A percentile compares a stretch with the other conserved stretches of the same genome.
These are phyloP conservation scores for Onychorhynchus coronatus DNA, from an alignment of 2,113 vertebrate species.

Conservation along the genomic window DNA sequence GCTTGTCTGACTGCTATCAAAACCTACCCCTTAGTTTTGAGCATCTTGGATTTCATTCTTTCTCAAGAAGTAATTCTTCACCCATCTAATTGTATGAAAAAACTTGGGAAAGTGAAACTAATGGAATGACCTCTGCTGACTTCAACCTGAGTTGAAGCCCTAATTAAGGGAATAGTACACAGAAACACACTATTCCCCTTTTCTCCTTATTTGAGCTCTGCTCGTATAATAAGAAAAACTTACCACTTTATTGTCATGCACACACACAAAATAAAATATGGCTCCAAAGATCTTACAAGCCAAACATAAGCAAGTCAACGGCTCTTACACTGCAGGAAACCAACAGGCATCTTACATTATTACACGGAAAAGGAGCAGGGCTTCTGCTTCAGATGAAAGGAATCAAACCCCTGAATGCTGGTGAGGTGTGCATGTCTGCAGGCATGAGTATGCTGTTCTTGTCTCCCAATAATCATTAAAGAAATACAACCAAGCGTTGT, in stretches of 20 bases:
- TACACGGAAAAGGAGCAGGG: not conserved
- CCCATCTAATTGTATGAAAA: not conserved
- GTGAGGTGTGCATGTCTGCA: not conserved
- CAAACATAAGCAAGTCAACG: not conserved
- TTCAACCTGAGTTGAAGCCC: not conserved
- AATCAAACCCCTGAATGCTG: not conserved
- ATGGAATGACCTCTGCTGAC: constrained; percentile 2
- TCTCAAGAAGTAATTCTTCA: not conserved
- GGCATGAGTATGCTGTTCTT: not conserved
- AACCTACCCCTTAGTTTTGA: not conserved
- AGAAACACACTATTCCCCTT: not conserved
- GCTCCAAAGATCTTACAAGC: not conserved
- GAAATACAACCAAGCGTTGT: not conserved
- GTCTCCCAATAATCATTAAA: not conserved
- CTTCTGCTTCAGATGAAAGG: constrained; percentile 36
- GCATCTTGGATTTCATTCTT: not conserved
- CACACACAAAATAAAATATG: not conserved
- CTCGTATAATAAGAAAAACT: not conserved
- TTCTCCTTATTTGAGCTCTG: not conserved
- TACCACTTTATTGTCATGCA: not conserved
- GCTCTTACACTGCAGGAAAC: constrained; percentile 22
- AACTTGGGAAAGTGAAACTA: not conserved
- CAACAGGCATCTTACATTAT: not conserved
- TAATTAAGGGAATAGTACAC: not conserved
- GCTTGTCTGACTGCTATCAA: not conserved